Percentiles rank a stretch among this genome's conserved stretches.
These are phyloP conservation scores for Artemisiospiza belli DNA, from an alignment of 2,113 vertebrate species.

Conservation along the genomic window DNA sequence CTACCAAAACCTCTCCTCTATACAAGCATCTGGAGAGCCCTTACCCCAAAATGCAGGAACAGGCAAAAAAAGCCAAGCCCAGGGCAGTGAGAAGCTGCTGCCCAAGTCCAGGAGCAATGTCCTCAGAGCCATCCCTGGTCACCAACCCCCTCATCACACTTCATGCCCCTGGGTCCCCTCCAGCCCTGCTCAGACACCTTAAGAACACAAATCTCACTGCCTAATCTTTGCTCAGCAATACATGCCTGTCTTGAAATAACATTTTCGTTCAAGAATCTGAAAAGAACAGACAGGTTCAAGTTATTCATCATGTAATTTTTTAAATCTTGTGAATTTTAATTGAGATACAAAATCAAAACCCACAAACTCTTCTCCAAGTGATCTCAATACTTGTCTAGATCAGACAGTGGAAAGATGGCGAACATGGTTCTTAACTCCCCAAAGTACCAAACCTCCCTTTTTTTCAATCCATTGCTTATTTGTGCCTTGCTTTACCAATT, in stretches of 20 bases:
- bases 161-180: background rate
- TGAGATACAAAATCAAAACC: background rate
- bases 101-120: background rate
- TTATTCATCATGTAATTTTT: background rate
- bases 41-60: background rate
- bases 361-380: background rate
- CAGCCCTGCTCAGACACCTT: background rate
- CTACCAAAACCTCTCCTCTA: background rate
- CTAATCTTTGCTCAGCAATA: background rate
- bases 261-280: background rate
- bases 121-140: background rate
- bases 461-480: background rate
- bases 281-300: background rate
- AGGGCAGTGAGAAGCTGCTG: background rate
- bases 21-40: background rate
- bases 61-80: background rate
- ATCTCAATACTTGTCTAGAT: background rate
- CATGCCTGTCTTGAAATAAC: rapidly evolving
- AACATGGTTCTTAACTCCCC: background rate
- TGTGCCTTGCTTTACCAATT: background rate
- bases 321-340: background rate
- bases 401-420: rapidly evolving
- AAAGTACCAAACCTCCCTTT: background rate
- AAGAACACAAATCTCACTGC: background rate
- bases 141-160: background rate